A percentile compares a stretch with the other conserved stretches of the same genome.
These are phyloP conservation scores for Danaus chrysippus DNA, from an alignment of 2,888 invertebrate species.

Conservation along the genomic window DNA sequence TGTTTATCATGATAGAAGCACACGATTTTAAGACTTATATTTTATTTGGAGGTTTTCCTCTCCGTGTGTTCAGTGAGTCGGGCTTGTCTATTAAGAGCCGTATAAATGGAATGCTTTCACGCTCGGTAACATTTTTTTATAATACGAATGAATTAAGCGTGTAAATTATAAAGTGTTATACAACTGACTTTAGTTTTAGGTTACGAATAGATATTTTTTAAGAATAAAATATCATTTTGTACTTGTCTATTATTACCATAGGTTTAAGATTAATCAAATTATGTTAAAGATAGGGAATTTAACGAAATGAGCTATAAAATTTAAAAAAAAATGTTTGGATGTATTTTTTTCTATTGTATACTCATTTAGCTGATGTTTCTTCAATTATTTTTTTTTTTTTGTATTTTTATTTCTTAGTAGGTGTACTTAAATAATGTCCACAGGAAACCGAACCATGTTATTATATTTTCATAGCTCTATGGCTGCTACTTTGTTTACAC, in stretches of 20 bases:
- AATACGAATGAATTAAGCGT: conserved; percentile 50
- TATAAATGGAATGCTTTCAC: conserved; percentile 29
- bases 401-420: conserved; percentile 45
- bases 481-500: conserved; percentile 51
- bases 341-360: conserved; percentile 74
- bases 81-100: conserved; percentile 10
- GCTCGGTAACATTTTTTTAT: conserved; percentile 32
- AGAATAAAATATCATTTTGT: conserved; percentile 77
- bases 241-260: conserved; percentile 78
- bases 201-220: conserved; percentile 69
- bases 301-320: conserved; percentile 70
- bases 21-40: conserved; percentile 17
- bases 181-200: conserved; percentile 75
- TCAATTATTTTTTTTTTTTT: conserved; percentile 42
- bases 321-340: conserved; percentile 61
- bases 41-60: conserved; percentile 9
- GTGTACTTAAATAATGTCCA: conserved; percentile 70
- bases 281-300: conserved; percentile 69
- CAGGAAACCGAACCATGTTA: conserved; percentile 56
- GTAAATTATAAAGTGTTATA: conserved; percentile 67
- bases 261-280: conserved; percentile 73
- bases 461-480: conserved; percentile 51
- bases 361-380: conserved; percentile 60
- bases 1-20: conserved; percentile 39
- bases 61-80: background rate